phyloP scores from a whole-genome alignment of 35 echinoderm and acorn worm species.

The Lytechinus pictus region DNA sequence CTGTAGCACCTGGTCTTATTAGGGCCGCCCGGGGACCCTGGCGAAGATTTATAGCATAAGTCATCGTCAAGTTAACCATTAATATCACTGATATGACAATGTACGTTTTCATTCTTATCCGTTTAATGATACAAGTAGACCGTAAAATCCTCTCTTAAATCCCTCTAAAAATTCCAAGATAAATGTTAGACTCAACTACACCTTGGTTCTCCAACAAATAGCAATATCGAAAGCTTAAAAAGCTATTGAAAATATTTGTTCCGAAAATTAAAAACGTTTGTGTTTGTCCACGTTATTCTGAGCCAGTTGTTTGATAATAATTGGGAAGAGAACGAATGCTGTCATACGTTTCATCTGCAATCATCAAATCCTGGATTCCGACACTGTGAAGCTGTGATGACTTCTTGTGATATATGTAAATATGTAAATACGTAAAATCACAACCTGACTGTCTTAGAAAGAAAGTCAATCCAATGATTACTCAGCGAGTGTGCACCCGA shows the following conservation, averaged over 20 bases:
- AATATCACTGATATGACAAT: neutral
- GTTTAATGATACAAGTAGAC: neutral
- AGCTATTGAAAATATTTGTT: neutral
- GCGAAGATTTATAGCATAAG: conserved; percentile 24
- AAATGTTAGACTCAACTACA: neutral
- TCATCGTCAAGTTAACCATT: neutral
- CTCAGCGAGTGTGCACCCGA: neutral
- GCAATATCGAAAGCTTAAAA: neutral
- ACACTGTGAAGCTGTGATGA: neutral
- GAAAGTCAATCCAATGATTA: neutral
- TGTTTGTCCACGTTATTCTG: neutral
- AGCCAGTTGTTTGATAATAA: neutral
- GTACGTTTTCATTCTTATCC: neutral
- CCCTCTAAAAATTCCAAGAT: neutral
- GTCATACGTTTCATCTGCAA: neutral
- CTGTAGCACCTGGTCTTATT: neutral
- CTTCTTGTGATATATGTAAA: neutral
- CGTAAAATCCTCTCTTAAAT: neutral
- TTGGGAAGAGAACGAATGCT: neutral
- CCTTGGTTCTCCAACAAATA: neutral
- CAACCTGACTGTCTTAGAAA: neutral
- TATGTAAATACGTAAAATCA: neutral
- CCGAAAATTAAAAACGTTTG: neutral
- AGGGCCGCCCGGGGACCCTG: neutral
- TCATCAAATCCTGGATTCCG: neutral